Base-by-base conservation (phyloP, 2,113 vertebrate genomes). In the Nothocercus julius region DNA sequence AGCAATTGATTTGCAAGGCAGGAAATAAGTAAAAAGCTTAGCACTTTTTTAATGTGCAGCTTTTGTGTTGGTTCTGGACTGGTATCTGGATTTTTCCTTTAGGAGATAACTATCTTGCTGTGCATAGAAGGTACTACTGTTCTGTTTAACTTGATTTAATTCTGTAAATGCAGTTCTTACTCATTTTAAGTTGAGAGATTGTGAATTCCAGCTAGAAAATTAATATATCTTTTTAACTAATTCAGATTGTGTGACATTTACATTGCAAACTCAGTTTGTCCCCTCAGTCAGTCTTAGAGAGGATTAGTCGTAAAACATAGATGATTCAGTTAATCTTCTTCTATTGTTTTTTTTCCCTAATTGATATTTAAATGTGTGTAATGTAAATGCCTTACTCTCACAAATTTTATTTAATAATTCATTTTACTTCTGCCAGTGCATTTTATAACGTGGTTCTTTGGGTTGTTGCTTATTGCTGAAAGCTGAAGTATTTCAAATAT, bases 301-400 rank as follows among this genome's bases (percentile, higher is more conserved):
- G 88, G 40, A 34, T 67, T 90, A 72, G 45, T 81, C 88, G 70
- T 94, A 91, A 95, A 91, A 75, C 22, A 70, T 19, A 64, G 54
- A 20, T 54, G 68, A 64, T 82, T 97, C 86, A 84, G 47, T 97
- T 93, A 66, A 85, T 87, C 82, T 95, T 94, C 77, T 84, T 93
- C 93, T 95, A 91, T 92, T 96, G 75, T 51, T 66, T 84, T 56
- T 53, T 96, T 68, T 96, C 82, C 49, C 87, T 97, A 97, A 97
- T 89, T 97, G 97, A 91, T 97, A 95, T 96, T 97, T 98, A 97
- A 97, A 95, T 95, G 68, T 89, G 92, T 88, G 63, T 72, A 83
- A 93, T 91, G 96, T 66, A 84, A 95, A 95, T 96, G 66, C 72
- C 68, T 95, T 93, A 86, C 85, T 94, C 84, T 94, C 53, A 16